Conservation (phyloP, 2,797 vertebrate genomes). For the Melanogrammus aeglefinus region DNA sequence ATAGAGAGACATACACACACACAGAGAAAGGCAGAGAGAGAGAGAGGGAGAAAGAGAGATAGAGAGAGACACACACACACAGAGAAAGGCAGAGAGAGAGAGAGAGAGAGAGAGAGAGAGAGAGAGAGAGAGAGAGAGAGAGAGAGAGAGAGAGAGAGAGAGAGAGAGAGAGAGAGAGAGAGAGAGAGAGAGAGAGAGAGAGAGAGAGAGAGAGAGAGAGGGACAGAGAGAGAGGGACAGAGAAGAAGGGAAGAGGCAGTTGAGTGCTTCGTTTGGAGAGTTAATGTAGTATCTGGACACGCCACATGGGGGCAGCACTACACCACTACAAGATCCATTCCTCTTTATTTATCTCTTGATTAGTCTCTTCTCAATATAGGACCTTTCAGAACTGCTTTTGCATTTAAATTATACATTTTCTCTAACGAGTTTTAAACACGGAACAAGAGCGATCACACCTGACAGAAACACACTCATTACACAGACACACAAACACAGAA, state of each 20-base stretch:
- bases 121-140: background rate
- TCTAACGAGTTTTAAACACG: no score
- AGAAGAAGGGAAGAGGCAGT: background rate
- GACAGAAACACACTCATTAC: background rate
- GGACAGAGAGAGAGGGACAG: background rate
- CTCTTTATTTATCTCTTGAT: no score
- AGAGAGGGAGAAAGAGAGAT: background rate
- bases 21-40: no score
- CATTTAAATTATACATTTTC: no score
- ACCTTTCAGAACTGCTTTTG: background rate
- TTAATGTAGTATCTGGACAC: background rate
- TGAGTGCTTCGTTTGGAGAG: background rate
- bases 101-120: background rate
- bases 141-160: background rate
- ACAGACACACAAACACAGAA: background rate
- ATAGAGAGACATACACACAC: background rate
- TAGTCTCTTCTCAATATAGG: no score
- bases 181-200: no score
- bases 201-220: no score
- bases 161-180: background rate
- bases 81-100: no score
- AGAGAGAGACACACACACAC: no score
- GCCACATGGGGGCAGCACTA: slow-evolving; percentile 16
- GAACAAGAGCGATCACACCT: background rate
- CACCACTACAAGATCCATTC: background rate